Conservation (phyloP, 2,888 invertebrate species). For the Troglohyphantes excavatus region DNA sequence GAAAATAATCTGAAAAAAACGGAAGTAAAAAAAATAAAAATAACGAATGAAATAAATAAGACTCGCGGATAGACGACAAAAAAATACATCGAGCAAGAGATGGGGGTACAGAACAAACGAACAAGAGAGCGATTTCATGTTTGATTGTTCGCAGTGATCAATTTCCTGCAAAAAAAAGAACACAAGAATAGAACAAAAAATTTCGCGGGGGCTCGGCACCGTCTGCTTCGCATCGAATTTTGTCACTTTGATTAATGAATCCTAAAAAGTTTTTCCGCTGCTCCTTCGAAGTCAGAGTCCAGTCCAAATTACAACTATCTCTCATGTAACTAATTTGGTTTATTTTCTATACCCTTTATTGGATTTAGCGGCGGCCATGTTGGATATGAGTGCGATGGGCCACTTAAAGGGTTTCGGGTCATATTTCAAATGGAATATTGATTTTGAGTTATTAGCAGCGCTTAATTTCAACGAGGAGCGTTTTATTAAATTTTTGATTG, state of each 20-base stretch:
- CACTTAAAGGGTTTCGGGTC: neutral
- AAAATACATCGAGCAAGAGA: neutral
- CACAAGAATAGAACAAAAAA: constrained; percentile 16
- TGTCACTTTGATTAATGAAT: constrained; percentile 65
- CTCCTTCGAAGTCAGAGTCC: neutral
- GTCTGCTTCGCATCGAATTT: constrained; percentile 54
- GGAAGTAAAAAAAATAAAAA: neutral
- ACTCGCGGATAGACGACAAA: neutral
- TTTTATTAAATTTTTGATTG: no score
- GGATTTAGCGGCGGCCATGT: constrained; percentile 5
- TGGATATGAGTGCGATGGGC: neutral
- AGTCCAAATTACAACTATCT: constrained; percentile 40
- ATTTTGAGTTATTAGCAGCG: neutral
- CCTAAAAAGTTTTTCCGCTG: constrained; percentile 37
- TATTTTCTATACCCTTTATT: constrained; percentile 49
- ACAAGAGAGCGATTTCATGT: constrained; percentile 58
- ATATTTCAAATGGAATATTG: neutral
- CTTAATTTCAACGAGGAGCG: no score
- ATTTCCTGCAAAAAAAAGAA: constrained; percentile 25
- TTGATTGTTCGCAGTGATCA: constrained; percentile 70
- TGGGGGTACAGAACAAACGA: constrained; percentile 16
- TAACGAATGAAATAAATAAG: constrained; percentile 5
- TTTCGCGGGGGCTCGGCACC: neutral
- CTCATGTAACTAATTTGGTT: constrained; percentile 56
- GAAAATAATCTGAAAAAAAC: neutral